These are phyloP conservation scores for Metaphire vulgaris DNA, from an alignment of 1,140 invertebrate genomes.

Conservation along the genomic window DNA sequence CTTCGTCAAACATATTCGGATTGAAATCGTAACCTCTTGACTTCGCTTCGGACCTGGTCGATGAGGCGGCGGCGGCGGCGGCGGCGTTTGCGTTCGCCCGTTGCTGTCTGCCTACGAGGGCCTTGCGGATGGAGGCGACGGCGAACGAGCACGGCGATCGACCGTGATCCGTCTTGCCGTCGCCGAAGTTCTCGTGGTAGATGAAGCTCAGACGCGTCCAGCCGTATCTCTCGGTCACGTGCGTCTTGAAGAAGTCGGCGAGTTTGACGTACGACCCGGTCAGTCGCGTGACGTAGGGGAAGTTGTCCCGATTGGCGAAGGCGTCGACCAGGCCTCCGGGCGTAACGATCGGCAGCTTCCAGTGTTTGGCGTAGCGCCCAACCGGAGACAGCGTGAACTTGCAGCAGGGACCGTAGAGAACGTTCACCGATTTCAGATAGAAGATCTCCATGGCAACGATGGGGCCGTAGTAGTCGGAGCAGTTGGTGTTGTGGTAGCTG, in stretches of 20 bases:
- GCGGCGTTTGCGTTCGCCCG: too few relatives aligned
- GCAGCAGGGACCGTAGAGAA: constrained; percentile 67
- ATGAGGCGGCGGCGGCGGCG: too few relatives aligned
- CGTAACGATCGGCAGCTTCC: constrained; percentile 78
- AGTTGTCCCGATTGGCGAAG: constrained; percentile 51
- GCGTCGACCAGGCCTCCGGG: constrained; percentile 74
- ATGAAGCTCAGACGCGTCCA: background rate
- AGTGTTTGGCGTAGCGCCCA: constrained; percentile 74
- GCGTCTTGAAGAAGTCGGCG: background rate
- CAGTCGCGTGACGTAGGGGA: background rate
- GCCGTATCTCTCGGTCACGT: background rate
- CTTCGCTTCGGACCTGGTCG: too few relatives aligned
- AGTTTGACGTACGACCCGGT: background rate
- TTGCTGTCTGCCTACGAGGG: too few relatives aligned
- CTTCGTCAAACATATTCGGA: too few relatives aligned
- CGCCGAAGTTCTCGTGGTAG: background rate
- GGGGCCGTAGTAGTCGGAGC: constrained; percentile 46
- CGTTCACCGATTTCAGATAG: constrained; percentile 28
- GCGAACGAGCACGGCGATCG: too few relatives aligned
- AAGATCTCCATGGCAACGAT: constrained; percentile 45
- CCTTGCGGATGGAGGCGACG: too few relatives aligned
- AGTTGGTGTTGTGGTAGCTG: constrained; percentile 34
- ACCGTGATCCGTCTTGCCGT: too few relatives aligned
- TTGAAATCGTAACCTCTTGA: too few relatives aligned
- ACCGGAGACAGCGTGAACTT: constrained; percentile 86